Evolutionary conservation across 2,797 vertebrate species (phyloP).

Genomic region (Pygocentrus nattereri): DNA sequence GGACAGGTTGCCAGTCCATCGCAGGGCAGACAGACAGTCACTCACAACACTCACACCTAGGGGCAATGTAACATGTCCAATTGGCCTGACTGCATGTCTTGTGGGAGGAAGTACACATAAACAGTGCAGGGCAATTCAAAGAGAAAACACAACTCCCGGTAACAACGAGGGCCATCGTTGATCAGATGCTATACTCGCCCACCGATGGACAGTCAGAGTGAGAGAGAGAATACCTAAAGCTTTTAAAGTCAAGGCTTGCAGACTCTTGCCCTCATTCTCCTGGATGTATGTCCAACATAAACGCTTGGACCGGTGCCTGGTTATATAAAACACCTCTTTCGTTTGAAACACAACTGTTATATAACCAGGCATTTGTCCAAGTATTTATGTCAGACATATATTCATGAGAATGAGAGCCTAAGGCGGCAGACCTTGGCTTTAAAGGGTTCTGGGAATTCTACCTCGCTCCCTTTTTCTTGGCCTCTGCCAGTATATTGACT

Average conservation of each 20-base stretch:
- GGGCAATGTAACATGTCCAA: no score
- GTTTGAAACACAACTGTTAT: slow-evolving; percentile 30
- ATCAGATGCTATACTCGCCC: slow-evolving; percentile 14
- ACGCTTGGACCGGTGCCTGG: slow-evolving; percentile 6
- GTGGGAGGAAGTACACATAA: slow-evolving; percentile 33
- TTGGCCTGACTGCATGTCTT: no score
- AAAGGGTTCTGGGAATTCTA: slow-evolving; percentile 39
- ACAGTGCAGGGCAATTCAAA: slow-evolving; percentile 26
- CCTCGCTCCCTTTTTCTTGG: not conserved
- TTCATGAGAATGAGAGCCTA: slow-evolving; percentile 22
- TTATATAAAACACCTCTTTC: slow-evolving; percentile 9
- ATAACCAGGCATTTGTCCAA: slow-evolving; percentile 21
- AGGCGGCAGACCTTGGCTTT: slow-evolving; percentile 24
- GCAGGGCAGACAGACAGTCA: no score
- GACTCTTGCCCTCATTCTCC: not conserved
- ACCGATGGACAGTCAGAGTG: not conserved
- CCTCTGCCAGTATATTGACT: slow-evolving; percentile 2
- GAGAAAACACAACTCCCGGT: not conserved
- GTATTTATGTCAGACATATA: slow-evolving; percentile 35
- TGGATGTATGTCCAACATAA: slow-evolving; percentile 3
- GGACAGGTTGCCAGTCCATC: no score
- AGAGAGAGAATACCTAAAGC: not conserved
- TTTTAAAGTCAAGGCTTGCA: not conserved
- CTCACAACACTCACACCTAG: no score
- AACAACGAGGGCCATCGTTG: slow-evolving; percentile 1